Base-by-base conservation (phyloP, 2,113 vertebrate species). In the Rhinoderma darwinii region DNA sequence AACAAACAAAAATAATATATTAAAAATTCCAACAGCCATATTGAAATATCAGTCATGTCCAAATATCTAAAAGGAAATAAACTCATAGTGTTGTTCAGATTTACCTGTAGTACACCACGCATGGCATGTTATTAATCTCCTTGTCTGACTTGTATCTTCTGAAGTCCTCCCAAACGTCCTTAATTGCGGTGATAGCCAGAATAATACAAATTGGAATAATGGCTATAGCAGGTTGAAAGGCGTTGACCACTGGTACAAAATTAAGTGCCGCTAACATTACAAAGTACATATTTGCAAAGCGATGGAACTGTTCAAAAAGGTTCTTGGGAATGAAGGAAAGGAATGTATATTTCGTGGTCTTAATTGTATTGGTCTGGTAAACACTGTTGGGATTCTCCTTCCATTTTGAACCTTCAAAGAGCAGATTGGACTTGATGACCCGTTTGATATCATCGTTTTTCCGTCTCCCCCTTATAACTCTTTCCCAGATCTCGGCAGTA, bases 121-220 rank as follows among this genome's bases (percentile, higher is more conserved):
- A 97, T 1, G 90, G 92, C 68, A 86, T 95, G 84, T 93, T 94
- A 92, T 99, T 99, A 90, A 98, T 93, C 92, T 95, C 92, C 90
- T 90, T 96, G 92, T 99, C 97, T 0, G 95, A 91, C 85, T 94
- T 94, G 89, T 95, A 98, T n/a, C 96, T 92, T 84, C 95, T 93
- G 89, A 97, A 94, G 89, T 99, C 97, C 88, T 98, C 98, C 96
- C 97, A 98, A 76, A 94, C 95, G 18, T 98, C 97, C 90, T 99
- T 99, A 61, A 98, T 80, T 44, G 97, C 97, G 0, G 97, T 98
- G 56, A 97, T 91, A 0, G 91, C 88, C 91, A 99, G 88, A 79
- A 99, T 98, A 85, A 94, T 73, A 88, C 95, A 95, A 50, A 98
- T 91, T 0, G 97, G 97, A 79, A 99, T 96, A 56, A 96, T 5